These are phyloP conservation scores for Pammene aurita DNA, from an alignment of 2,888 invertebrate species.

Conservation along the genomic window DNA sequence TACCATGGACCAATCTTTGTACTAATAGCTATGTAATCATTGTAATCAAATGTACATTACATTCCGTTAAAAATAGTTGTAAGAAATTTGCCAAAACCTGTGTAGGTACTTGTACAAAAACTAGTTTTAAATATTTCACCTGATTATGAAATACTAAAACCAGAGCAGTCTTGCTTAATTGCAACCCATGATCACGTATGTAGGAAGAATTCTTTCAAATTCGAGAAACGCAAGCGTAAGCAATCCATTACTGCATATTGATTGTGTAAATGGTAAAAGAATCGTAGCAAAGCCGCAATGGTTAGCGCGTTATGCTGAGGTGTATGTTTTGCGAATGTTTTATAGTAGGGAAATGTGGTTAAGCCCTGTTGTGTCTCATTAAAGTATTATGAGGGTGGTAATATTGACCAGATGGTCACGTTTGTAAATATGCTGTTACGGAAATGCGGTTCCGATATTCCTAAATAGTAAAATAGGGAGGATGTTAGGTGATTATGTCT, in stretches of 20 bases:
- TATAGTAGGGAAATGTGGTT: constrained; percentile 1
- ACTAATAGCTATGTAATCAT: no score
- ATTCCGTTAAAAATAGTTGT: no score
- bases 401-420: constrained; percentile 18
- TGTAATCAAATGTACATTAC: no score
- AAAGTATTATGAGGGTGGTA: constrained; percentile 13
- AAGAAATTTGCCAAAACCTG: no score
- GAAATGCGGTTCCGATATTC: background rate
- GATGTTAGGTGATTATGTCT: no score
- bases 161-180: constrained; percentile 2
- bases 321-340: background rate
- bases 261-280: background rate
- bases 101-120: no score
- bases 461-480: no score
- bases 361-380: constrained; percentile 22
- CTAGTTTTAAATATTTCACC: background rate
- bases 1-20: no score
- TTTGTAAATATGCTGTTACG: constrained; percentile 1
- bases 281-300: background rate
- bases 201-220: background rate
- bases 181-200: background rate
- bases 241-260: background rate
- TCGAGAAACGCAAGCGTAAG: background rate
- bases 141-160: constrained; percentile 18
- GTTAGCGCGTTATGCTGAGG: background rate